A percentile compares a stretch with the other conserved stretches of the same genome.
phyloP scores from a whole-genome alignment of 37 sponge, comb jelly and placozoan species.

The Geodia barretti region DNA sequence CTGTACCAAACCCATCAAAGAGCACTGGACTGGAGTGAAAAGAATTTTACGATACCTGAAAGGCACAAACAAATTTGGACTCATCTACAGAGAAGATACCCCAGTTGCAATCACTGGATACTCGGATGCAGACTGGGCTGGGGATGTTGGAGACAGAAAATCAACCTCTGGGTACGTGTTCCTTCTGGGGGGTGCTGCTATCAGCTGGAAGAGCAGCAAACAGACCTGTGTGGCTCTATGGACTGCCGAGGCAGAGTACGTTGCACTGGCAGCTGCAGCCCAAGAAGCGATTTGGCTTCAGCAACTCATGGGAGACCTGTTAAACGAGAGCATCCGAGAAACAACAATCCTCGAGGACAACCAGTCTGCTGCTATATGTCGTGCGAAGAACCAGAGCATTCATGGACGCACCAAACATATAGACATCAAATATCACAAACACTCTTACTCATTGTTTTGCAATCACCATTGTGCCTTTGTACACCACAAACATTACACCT shows the following conservation, averaged over 20 bases:
- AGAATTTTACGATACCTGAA: constrained; percentile 43
- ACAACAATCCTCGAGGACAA: constrained; percentile 48
- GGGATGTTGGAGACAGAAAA: constrained; percentile 16
- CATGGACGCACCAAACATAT: constrained; percentile 48
- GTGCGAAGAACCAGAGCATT: constrained; percentile 33
- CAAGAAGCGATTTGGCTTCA: constrained; percentile 56
- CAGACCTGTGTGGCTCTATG: constrained; percentile 28
- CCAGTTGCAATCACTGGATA: constrained; percentile 5
- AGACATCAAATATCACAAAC: constrained; percentile 45
- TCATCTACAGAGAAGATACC: constrained; percentile 8
- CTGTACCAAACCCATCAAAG: constrained; percentile 42
- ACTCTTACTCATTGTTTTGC: too few relatives aligned
- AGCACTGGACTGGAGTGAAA: constrained; percentile 47
- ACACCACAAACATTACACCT: too few relatives aligned
- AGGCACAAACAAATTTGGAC: constrained; percentile 22
- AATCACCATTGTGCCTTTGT: too few relatives aligned
- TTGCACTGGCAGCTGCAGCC: constrained; percentile 40
- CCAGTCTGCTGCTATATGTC: constrained; percentile 48
- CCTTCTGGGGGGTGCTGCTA: constrained; percentile 19
- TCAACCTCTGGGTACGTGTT: constrained; percentile 41
- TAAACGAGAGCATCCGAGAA: not conserved
- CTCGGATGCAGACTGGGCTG: constrained; percentile 34
- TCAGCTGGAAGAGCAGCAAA: constrained; percentile 43
- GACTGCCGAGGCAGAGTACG: constrained; percentile 48
- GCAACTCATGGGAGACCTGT: constrained; percentile 24